A percentile compares a stretch with the other conserved stretches of the same genome.
Conservation (phyloP, 2,113 vertebrate genomes). For the Cyprinodon variegatus region DNA sequence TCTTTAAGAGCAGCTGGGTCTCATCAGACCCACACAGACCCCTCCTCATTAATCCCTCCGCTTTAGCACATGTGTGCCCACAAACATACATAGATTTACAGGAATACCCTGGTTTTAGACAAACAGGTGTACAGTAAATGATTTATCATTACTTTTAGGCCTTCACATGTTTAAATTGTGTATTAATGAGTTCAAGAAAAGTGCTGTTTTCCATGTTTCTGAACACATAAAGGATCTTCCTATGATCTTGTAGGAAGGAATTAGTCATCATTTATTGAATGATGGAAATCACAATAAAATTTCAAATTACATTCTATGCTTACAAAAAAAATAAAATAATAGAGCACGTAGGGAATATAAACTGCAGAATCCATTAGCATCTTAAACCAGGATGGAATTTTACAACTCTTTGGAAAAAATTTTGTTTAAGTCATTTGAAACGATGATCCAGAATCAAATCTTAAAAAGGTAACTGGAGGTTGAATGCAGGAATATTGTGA, state of each 20-base stretch:
- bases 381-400: too few species aligned
- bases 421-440: too few species aligned
- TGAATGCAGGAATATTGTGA: too few species aligned
- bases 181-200: not conserved
- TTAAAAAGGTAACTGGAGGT: too few species aligned
- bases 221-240: not conserved
- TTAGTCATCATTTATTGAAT: not conserved
- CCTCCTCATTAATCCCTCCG: conserved; percentile 68
- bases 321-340: too few species aligned
- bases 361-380: too few species aligned
- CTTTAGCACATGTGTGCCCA: conserved; percentile 23
- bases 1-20: conserved; percentile 65
- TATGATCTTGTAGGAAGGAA: not conserved
- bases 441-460: too few species aligned
- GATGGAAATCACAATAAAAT: too few species aligned
- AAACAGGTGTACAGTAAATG: conserved; percentile 32
- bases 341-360: too few species aligned
- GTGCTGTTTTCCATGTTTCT: not conserved
- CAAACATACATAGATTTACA: conserved; percentile 7
- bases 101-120: not conserved
- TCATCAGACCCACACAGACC: conserved; percentile 56
- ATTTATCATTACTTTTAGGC: not conserved
- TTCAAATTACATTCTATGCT: too few species aligned
- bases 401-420: too few species aligned
- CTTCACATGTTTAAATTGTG: not conserved